A percentile compares a stretch with the other conserved stretches of the same genome.
These are phyloP conservation scores for Parazoanthus atlanticus DNA, from an alignment of 92 coral and sea anemone genomes.

Conservation along the genomic window DNA sequence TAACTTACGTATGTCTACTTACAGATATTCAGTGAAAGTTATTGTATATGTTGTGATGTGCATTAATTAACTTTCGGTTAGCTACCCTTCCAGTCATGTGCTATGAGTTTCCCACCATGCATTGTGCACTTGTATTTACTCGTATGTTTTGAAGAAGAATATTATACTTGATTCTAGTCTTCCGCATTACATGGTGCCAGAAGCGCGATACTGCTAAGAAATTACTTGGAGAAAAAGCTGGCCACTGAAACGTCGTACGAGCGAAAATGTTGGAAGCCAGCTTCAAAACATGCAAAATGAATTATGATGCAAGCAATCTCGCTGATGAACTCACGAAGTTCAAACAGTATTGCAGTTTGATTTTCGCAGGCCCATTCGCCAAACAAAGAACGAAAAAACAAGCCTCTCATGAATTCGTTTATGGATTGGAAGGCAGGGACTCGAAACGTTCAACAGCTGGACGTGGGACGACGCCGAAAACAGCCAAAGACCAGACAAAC, in stretches of 20 bases:
- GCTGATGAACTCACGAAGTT: constrained; percentile 41
- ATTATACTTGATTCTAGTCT: not conserved
- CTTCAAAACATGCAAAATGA: constrained; percentile 37
- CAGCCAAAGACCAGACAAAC: not conserved
- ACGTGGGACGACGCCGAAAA: not conserved
- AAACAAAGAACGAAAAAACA: not conserved
- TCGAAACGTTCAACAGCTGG: too few species aligned
- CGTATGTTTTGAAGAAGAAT: not conserved
- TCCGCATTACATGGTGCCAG: not conserved
- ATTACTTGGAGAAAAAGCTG: not conserved
- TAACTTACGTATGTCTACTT: not conserved
- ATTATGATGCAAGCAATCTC: constrained; percentile 30
- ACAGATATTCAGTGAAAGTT: too few species aligned
- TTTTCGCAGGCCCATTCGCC: constrained; percentile 37
- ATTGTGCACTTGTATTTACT: too few species aligned
- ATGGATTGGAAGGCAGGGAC: not conserved
- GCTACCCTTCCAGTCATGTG: not conserved
- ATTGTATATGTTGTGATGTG: not conserved
- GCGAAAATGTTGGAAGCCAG: not conserved
- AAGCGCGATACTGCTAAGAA: not conserved
- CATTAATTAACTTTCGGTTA: not conserved
- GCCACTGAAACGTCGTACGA: too few species aligned
- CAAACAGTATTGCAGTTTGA: constrained; percentile 45
- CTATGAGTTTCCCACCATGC: not conserved
- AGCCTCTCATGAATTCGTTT: constrained; percentile 34